Evolutionary conservation across 2,888 invertebrate species (phyloP), one percentile per base, ranked within the genome.

Genomic region (Leptinotarsa haldemani): DNA sequence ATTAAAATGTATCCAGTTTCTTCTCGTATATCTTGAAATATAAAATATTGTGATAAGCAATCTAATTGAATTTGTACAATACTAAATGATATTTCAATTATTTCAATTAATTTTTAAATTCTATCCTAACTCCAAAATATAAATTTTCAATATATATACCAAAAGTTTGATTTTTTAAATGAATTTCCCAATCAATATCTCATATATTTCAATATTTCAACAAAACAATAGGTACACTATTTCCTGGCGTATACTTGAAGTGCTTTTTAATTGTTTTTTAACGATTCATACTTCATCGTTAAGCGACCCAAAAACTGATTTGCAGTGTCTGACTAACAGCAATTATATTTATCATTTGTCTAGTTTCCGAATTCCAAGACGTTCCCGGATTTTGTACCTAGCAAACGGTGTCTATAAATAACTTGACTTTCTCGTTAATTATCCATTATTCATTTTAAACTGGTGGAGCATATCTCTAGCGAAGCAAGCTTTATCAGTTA

Each of bases 341-440:
- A 40, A 61, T 61, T 61, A 61, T 61, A 61, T 61, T 61, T 61
- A 61, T 61, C 61, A 61, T 61, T 61, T 61, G 61, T 61, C 61
- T 61, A 61, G 61, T 61, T 61, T 61, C 61, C 61, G 61, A 61
- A 61, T 61, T 61, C 61, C 61, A n/a, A 61, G 61, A 61, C 40
- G 61, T 30, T n/a, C 30, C n/a, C 61, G 30, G n/a, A 30, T 61
- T 40, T 61, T n/a, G 61, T 61, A 30, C 25, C 61, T 61, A 40
- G 40, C 61, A 61, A 61, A 30, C 61, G 30, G n/a, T 67, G 53
- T 67, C 67, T 67, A 67, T 40, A 53, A 67, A 48, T 53, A 67
- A 67, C 52, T 18, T 30, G 16, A 67, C 52, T 67, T 52, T 53
- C 67, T 52, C 67, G 53, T 67, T 30, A 52, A n/a, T 53, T 15